These are phyloP conservation scores for Dipus sagitta DNA, from an alignment of 2,797 vertebrate genomes.

Conservation along the genomic window DNA sequence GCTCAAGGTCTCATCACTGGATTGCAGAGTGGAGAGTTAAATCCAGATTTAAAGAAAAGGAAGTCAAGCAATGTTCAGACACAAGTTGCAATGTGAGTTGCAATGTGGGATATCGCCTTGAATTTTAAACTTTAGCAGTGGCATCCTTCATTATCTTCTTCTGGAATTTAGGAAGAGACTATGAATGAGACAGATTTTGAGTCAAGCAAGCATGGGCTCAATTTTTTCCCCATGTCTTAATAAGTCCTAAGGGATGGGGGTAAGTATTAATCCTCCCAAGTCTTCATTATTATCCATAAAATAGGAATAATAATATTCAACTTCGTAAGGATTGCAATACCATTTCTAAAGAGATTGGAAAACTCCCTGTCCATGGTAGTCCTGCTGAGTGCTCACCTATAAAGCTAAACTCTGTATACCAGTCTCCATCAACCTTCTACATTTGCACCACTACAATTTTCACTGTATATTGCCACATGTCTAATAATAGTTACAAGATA, in stretches of 20 bases:
- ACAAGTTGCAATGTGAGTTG: neutral
- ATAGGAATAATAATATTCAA: slow-evolving; percentile 20
- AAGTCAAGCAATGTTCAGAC: slow-evolving; percentile 7
- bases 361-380: neutral
- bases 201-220: neutral
- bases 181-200: neutral
- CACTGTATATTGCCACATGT: slow-evolving; percentile 12
- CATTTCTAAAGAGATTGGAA: neutral
- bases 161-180: neutral
- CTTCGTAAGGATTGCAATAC: neutral
- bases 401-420: neutral
- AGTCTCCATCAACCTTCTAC: neutral
- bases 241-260: neutral
- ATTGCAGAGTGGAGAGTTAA: neutral
- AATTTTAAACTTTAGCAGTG: neutral
- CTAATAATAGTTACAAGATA: slow-evolving; percentile 3
- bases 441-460: neutral
- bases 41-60: slow-evolving; percentile 28
- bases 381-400: neutral
- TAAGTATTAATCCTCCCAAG: neutral
- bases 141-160: neutral
- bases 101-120: neutral
- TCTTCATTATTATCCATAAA: neutral
- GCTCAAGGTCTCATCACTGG: neutral
- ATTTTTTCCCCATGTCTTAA: neutral